Base-by-base conservation (phyloP, 2,113 vertebrate genomes). In the Pycnonotus jocosus region DNA sequence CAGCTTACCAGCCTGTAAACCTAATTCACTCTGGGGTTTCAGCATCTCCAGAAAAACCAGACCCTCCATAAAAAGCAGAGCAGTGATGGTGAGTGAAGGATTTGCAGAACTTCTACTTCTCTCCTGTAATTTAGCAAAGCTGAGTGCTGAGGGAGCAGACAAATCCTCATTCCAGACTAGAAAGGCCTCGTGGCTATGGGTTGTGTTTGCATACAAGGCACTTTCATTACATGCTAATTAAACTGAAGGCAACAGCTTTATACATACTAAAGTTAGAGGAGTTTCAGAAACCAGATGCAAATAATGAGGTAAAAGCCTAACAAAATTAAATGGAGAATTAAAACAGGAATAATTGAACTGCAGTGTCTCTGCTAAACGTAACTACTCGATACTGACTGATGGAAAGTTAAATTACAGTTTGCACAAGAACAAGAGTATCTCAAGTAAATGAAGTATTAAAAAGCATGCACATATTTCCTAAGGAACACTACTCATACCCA, bases 231-330 rank as follows among this genome's bases (percentile, higher is more conserved):
- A 61, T 28, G 19, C n/a, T 92, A 92, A 94, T 81, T 72, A 88
- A 95, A 91, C 64, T 88, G 93, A 86, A 82, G 47, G 56, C 62
- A 95, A 74, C 58, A 87, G 24, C n/a, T 92, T 78, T n/a, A 73
- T 44, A 31, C 62, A 80, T 38, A n/a, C 23, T 58, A 20, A 73
- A 94, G 18, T 58, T 56, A 65, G 23, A 51, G 35, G 51, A 80
- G 48, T 87, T 90, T 88, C n/a, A 60, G 45, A 92, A 87, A 73
- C 27, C 28, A 73, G 65, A 94, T 57, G 58, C 40, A 95, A 80
- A 81, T 65, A 84, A 92, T 28, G 70, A 92, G 18, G n/a, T 85
- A 91, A 92, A 89, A 91, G 50, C 37, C n/a, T 14, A 78, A 47
- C 16, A n/a, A 88, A 65, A 71, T 65, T 15, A 91, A 96, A 87